Percentiles rank a stretch among this genome's conserved stretches.
Evolutionary conservation across 2,888 invertebrate genomes (phyloP).

Genomic region (Eristalis arbustorum): DNA sequence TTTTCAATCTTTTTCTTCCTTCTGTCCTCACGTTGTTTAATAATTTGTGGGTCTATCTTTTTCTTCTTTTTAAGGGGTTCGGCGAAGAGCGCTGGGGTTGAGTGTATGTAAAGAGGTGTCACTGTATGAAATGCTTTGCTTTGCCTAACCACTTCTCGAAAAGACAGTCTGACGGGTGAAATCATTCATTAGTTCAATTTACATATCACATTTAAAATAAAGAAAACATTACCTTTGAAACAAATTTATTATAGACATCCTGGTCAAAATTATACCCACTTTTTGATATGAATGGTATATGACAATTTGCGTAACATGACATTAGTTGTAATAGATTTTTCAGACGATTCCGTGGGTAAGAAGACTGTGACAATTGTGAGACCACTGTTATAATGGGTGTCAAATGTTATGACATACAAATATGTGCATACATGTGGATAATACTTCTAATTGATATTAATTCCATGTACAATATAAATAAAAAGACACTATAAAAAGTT

Average conservation of each 20-base stretch:
- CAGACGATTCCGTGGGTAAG: not conserved
- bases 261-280: not conserved
- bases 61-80: conserved; percentile 96
- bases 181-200: not conserved
- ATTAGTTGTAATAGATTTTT: not conserved
- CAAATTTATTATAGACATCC: conserved; percentile 31
- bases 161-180: conserved; percentile 1
- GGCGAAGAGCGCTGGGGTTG: conserved; percentile 81
- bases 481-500: no score
- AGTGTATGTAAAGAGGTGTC: conserved; percentile 72
- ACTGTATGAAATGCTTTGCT: conserved; percentile 51
- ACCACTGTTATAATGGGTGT: not conserved
- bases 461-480: no score
- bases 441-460: no score
- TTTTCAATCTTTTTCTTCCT: conserved; percentile 92
- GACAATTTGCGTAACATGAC: conserved; percentile 35
- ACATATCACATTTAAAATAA: not conserved
- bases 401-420: not conserved
- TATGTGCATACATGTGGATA: not conserved
- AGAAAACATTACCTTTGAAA: conserved; percentile 22
- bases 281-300: not conserved
- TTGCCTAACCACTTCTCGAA: not conserved
- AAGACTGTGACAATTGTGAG: not conserved
- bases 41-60: conserved; percentile 89
- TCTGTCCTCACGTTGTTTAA: conserved; percentile 91